Percentiles rank a stretch among this genome's conserved stretches.
Evolutionary conservation across 2,797 vertebrate species (phyloP).

Genomic region (Dendrocincla tyrannina): DNA sequence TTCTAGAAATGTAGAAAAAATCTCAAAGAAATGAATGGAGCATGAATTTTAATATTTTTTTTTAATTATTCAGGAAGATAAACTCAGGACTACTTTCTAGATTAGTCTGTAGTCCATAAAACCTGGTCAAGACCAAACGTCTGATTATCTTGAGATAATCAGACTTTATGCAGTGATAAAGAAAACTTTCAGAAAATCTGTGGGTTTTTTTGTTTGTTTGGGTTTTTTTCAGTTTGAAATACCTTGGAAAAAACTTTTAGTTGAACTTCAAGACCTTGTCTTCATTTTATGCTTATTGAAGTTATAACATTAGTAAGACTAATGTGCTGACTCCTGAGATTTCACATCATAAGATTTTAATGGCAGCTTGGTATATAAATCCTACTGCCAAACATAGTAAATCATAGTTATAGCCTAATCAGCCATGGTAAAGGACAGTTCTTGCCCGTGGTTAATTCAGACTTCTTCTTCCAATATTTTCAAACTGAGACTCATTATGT

Average conservation of each 20-base stretch:
- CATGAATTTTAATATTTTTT: neutral
- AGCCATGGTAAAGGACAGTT: neutral
- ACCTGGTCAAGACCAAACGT: neutral
- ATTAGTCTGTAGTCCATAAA: neutral
- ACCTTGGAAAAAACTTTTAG: neutral
- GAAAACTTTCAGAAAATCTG: neutral
- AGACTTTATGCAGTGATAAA: neutral
- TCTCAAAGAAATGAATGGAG: neutral
- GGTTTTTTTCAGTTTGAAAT: neutral
- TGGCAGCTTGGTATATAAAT: conserved; percentile 1
- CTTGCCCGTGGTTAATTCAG: neutral
- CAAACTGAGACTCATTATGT: neutral
- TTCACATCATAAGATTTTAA: conserved; percentile 30
- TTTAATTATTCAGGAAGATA: neutral
- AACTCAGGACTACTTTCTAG: neutral
- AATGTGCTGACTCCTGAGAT: conserved; percentile 3
- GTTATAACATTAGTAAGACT: neutral
- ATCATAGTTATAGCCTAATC: conserved; percentile 10
- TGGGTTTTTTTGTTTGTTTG: too few relatives aligned
- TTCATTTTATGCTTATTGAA: neutral
- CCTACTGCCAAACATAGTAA: neutral
- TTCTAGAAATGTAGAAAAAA: neutral
- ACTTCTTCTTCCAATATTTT: conserved; percentile 14
- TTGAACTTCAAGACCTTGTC: conserved; percentile 15
- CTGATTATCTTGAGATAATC: neutral